These are phyloP conservation scores for Tretioscincus oriximinensis DNA, from an alignment of 2,113 vertebrate species.

Conservation along the genomic window DNA sequence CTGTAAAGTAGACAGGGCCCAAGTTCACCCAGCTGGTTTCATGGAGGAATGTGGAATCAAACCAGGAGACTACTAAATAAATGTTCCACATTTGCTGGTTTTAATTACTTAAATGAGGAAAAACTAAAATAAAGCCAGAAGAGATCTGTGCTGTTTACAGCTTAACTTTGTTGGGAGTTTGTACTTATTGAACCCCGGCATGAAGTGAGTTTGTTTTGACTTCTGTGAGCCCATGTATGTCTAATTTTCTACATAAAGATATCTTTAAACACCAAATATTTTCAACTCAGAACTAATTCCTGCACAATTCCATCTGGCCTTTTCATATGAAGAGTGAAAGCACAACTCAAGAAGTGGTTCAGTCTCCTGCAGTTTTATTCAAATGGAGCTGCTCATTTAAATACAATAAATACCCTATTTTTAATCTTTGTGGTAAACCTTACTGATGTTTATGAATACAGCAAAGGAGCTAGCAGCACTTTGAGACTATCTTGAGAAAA, in stretches of 20 bases:
- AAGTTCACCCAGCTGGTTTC: too few species aligned
- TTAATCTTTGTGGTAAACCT: neutral
- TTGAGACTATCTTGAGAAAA: too few species aligned
- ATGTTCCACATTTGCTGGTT: too few species aligned
- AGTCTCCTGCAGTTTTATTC: neutral
- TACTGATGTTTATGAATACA: neutral
- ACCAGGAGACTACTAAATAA: too few species aligned
- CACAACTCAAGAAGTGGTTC: too few species aligned
- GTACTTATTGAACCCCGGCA: neutral
- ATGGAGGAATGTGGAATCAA: too few species aligned
- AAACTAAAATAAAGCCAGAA: too few species aligned
- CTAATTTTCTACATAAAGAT: neutral
- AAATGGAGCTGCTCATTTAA: neutral
- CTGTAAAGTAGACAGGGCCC: too few species aligned
- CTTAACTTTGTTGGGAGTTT: too few species aligned
- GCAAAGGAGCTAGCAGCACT: too few species aligned
- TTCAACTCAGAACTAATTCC: neutral
- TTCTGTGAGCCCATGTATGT: neutral
- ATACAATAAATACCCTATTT: neutral
- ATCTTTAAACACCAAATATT: neutral
- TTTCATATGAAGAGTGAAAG: neutral
- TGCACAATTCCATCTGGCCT: neutral
- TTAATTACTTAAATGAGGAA: too few species aligned
- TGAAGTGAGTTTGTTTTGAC: neutral
- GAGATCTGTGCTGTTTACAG: too few species aligned